Conservation (phyloP, 2,797 vertebrate species). For the Acanthurus tractus region DNA sequence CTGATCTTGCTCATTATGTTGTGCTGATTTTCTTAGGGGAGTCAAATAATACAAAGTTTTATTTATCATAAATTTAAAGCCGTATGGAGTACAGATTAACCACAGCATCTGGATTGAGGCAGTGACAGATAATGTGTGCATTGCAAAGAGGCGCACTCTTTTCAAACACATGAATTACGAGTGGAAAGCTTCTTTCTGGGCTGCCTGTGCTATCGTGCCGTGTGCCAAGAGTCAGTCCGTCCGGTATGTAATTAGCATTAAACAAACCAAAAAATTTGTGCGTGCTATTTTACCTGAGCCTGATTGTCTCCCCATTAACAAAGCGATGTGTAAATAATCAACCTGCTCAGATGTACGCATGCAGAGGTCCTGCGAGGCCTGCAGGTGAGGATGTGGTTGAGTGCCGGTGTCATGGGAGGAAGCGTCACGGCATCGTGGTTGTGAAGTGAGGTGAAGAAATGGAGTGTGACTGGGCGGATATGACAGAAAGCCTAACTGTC, state of each 20-base stretch:
- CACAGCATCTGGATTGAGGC: not conserved
- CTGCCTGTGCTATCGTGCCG: not conserved
- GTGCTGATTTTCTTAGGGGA: not conserved
- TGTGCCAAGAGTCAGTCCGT: slow-evolving; percentile 21
- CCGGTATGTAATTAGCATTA: slow-evolving; percentile 42
- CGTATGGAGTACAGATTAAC: not conserved
- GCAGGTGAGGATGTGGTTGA: slow-evolving; percentile 55
- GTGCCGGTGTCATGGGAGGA: slow-evolving; percentile 47
- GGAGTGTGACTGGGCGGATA: slow-evolving; percentile 77
- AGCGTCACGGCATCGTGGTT: slow-evolving; percentile 26
- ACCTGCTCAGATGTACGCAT: slow-evolving; percentile 27
- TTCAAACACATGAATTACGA: slow-evolving; percentile 3
- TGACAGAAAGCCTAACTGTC: slow-evolving; percentile 81
- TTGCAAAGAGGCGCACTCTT: slow-evolving; percentile 3
- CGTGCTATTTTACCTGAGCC: slow-evolving; percentile 15
- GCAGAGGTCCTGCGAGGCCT: slow-evolving; percentile 38
- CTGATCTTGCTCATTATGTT: not conserved
- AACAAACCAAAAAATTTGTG: slow-evolving; percentile 49
- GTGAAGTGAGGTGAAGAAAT: slow-evolving; percentile 72
- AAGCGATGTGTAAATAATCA: slow-evolving; percentile 43
- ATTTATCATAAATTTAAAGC: not conserved
- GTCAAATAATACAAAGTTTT: not conserved
- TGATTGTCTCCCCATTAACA: slow-evolving; percentile 33
- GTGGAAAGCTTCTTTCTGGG: slow-evolving; percentile 17
- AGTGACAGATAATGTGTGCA: not conserved